Base-by-base conservation (phyloP, 2,797 vertebrate species). In the Podargus strigoides region DNA sequence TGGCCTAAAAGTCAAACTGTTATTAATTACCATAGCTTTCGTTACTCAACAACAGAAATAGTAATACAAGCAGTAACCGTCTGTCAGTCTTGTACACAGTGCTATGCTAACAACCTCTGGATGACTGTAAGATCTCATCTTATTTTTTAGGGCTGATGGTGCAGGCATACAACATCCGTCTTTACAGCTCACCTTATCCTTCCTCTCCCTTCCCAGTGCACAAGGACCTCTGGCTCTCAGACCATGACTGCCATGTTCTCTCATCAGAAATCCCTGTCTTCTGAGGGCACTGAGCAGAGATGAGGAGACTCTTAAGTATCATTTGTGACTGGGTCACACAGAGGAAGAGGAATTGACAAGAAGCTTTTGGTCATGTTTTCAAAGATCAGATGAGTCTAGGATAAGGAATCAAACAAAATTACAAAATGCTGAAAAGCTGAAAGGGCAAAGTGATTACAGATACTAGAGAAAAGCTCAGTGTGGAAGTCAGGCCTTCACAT, bases 31-130 rank as follows among this genome's bases (percentile, higher is more conserved):
- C 30, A 66, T 0, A 59, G 41, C 49, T 82, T 85, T 77, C 64
- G 37, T 58, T 70, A 81, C 56, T 70, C 67, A 94, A 52, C 63
- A 85, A 72, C 56, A 88, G 64, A 60, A 87, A 72, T 3, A 53
- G 58, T 11, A 68, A 82, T 4, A 59, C 46, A 72, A 59, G 55
- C 47, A 63, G 46, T 42, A 74, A 32, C 53, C 4, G 2, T 86
- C 47, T 58, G 37, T 41, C 55, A 67, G 36, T n/a, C 24, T 49
- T 56, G 12, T 49, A 46, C 3, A 3, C 6, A 4, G 19, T 73
- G 86, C 74, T 68, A 6, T 2, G 7, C 27, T 50, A 85, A 56
- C 59, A 63, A 11, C 5, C 39, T 42, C 64, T 67, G 36, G 17
- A 27, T 32, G 39, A 69, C 34, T 39, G 66, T 75, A 49, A 41